Evolutionary conservation across 1,140 invertebrate genomes (phyloP).

Genomic region (Amphibalanus amphitrite): DNA sequence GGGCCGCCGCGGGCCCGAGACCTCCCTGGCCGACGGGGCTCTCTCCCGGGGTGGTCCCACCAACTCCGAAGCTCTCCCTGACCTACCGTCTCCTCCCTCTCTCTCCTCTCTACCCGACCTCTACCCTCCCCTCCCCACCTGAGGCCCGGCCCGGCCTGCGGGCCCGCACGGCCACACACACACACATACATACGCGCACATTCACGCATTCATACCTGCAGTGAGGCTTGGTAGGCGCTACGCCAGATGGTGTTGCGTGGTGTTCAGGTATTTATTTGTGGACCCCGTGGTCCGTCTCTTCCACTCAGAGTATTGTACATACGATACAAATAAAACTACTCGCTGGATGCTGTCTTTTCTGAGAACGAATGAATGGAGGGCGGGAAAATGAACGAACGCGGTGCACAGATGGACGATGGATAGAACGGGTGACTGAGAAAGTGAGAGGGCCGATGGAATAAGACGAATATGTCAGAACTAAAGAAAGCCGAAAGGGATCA

Average conservation of each 20-base stretch:
- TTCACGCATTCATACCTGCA: conserved; percentile 1
- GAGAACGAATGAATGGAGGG: no score
- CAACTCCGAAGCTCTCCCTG: background rate
- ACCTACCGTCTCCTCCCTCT: background rate
- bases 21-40: no score
- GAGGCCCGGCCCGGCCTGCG: background rate
- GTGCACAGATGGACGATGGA: no score
- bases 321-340: conserved; percentile 1
- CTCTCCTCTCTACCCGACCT: background rate
- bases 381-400: no score
- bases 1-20: no score
- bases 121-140: no score
- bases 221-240: background rate
- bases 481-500: no score
- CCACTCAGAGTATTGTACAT: background rate
- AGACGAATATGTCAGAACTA: no score
- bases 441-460: no score
- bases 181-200: conserved; percentile 3
- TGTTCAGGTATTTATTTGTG: conserved; percentile 2
- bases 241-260: background rate
- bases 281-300: background rate
- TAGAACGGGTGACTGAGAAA: no score
- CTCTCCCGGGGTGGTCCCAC: no score
- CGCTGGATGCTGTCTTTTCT: background rate
- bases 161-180: background rate